Conservation (phyloP, 1,140 invertebrate genomes). For the Wasmannia auropunctata region DNA sequence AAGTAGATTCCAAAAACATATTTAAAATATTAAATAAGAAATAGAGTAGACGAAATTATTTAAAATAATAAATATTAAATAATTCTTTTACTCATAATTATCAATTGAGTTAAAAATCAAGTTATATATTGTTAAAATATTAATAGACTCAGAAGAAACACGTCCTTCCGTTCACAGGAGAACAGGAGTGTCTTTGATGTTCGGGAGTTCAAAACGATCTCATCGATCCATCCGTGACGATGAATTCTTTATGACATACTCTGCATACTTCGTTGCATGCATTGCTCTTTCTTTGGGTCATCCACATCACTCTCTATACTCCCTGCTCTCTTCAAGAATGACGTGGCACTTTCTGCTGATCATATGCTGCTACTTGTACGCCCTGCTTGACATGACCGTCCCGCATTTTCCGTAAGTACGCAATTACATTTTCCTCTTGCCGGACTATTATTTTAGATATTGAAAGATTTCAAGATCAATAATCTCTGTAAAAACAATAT, state of each 20-base stretch:
- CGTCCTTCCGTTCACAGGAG: background rate
- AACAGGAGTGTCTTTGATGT: background rate
- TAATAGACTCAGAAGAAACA: background rate
- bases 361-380: conserved; percentile 84
- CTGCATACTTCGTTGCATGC: conserved; percentile 4
- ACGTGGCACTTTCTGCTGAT: conserved; percentile 83
- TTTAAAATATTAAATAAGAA: too few species aligned
- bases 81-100: too few species aligned
- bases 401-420: conserved; percentile 84
- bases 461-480: background rate
- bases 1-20: too few species aligned
- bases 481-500: background rate
- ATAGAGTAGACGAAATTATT: too few species aligned
- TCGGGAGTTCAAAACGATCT: background rate
- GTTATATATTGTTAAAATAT: conserved; percentile 10
- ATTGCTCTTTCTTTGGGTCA: background rate
- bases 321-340: conserved; percentile 79
- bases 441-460: background rate
- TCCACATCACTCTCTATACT: background rate
- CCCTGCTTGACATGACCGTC: conserved; percentile 82
- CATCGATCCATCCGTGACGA: conserved; percentile 11
- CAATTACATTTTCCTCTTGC: conserved; percentile 21
- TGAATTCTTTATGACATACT: conserved; percentile 46
- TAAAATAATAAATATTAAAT: too few species aligned
- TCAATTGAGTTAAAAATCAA: background rate